Conservation (phyloP, 2,797 vertebrate genomes). For the Philypnodon macrostomus region DNA sequence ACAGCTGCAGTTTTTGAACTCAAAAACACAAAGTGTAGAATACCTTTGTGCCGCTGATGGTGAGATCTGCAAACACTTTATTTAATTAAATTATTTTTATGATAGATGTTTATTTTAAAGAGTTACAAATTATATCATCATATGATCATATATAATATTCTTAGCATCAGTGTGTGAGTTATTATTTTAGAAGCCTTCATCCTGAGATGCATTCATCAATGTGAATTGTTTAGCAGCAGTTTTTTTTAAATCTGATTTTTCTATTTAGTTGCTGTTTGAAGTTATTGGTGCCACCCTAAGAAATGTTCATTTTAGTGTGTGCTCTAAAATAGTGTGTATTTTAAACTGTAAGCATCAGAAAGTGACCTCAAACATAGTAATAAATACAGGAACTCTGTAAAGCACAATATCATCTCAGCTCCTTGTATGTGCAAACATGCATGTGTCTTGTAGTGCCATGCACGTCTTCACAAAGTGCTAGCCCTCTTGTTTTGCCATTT, state of each 20-base stretch:
- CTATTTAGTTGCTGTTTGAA: too few species aligned
- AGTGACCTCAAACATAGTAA: slow-evolving; percentile 36
- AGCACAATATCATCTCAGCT: slow-evolving; percentile 65
- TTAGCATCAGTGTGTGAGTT: too few species aligned
- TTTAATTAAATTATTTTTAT: slow-evolving; percentile 4
- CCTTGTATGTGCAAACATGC: slow-evolving; percentile 11
- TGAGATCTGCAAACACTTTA: slow-evolving; percentile 2
- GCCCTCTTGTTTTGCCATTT: slow-evolving; percentile 31
- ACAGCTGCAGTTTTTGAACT: slow-evolving; percentile 33
- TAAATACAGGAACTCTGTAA: slow-evolving; percentile 48
- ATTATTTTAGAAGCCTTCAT: too few species aligned
- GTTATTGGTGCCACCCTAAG: too few species aligned
- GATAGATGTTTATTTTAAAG: background rate
- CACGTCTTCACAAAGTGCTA: slow-evolving; percentile 72
- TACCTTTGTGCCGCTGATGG: slow-evolving; percentile 25
- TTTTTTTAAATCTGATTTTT: too few species aligned
- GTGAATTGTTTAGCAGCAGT: too few species aligned
- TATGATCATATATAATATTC: too few species aligned
- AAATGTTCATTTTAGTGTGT: slow-evolving; percentile 2
- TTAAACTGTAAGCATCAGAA: slow-evolving; percentile 19
- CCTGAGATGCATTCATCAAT: too few species aligned
- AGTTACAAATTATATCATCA: too few species aligned
- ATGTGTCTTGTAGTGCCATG: slow-evolving; percentile 48
- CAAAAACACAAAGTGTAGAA: slow-evolving; percentile 33
- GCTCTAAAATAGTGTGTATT: slow-evolving; percentile 10